A percentile compares a stretch with the other conserved stretches of the same genome.
Evolutionary conservation across 2,113 vertebrate genomes (phyloP).

Genomic region (Panurus biarmicus): DNA sequence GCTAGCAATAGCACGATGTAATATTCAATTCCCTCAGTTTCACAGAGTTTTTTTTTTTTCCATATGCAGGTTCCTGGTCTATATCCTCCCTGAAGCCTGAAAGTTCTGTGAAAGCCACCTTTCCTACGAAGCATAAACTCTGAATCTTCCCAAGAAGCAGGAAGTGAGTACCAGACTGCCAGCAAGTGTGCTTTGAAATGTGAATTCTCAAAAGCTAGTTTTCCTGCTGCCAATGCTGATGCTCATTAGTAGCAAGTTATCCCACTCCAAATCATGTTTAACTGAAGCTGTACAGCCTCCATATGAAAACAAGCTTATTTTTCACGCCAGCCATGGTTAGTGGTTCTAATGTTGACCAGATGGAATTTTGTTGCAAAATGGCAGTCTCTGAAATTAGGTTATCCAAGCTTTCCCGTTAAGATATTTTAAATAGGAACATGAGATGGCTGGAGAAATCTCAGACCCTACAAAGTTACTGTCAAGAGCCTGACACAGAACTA

Average conservation of each 20-base stretch:
- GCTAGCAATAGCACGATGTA: background rate
- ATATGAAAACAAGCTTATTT: background rate
- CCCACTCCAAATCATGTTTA: background rate
- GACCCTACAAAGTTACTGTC: background rate
- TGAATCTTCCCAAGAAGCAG: background rate
- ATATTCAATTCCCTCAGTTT: background rate
- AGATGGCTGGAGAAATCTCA: background rate
- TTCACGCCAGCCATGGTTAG: background rate
- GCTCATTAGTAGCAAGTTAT: background rate
- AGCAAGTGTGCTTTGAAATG: background rate
- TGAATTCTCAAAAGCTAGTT: background rate
- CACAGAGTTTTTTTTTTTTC: background rate
- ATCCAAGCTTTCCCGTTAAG: background rate
- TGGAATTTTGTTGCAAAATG: background rate
- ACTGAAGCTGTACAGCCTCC: background rate
- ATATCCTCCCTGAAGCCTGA: background rate
- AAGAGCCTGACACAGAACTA: background rate
- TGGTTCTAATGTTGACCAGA: background rate
- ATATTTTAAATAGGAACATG: background rate
- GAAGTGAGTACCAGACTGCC: constrained; percentile 15
- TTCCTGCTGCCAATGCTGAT: background rate
- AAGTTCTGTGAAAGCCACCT: background rate
- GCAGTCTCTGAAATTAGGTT: background rate
- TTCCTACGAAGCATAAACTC: background rate
- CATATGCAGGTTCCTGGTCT: background rate